Percentiles rank a stretch among this genome's conserved stretches.
Evolutionary conservation across 2,888 invertebrate genomes (phyloP).

Genomic region (Troglohyphantes excavatus): DNA sequence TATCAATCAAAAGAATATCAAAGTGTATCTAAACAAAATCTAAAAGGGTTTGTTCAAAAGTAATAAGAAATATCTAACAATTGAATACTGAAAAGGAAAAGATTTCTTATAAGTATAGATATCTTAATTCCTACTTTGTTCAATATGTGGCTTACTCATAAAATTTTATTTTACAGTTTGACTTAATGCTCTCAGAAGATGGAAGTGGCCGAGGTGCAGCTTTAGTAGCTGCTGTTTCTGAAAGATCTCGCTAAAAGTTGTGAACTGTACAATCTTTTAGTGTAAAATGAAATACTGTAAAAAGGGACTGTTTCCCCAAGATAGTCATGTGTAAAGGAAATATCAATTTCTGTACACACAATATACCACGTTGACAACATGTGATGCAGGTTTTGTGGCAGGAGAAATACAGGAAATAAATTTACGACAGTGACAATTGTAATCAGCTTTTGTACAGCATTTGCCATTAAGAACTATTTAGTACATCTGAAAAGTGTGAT

Average conservation of each 20-base stretch:
- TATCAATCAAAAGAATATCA: too few relatives aligned
- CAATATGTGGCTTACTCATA: slow-evolving; percentile 26
- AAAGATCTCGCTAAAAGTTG: slow-evolving; percentile 61
- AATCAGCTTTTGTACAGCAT: slow-evolving; percentile 72
- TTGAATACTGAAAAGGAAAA: not conserved
- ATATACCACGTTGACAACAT: slow-evolving; percentile 33
- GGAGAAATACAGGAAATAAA: slow-evolving; percentile 36
- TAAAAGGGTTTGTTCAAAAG: not conserved
- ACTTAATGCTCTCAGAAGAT: slow-evolving; percentile 96
- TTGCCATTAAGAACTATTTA: slow-evolving; percentile 64
- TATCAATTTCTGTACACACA: slow-evolving; percentile 47
- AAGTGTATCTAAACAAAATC: too few relatives aligned
- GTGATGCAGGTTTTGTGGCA: slow-evolving; percentile 54
- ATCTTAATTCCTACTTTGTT: slow-evolving; percentile 47
- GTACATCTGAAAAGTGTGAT: slow-evolving; percentile 69
- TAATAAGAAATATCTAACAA: not conserved
- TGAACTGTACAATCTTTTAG: slow-evolving; percentile 28
- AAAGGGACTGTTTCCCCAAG: slow-evolving; percentile 59
- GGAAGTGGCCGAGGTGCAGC: slow-evolving; percentile 98
- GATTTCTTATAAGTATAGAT: not conserved
- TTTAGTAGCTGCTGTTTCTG: slow-evolving; percentile 93
- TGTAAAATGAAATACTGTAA: slow-evolving; percentile 46
- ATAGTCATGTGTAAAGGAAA: slow-evolving; percentile 62
- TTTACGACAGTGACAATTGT: slow-evolving; percentile 40
- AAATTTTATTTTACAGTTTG: slow-evolving; percentile 86